Evolutionary conservation across 2,888 invertebrate species (phyloP).

Genomic region (Ormyrus pomaceus): DNA sequence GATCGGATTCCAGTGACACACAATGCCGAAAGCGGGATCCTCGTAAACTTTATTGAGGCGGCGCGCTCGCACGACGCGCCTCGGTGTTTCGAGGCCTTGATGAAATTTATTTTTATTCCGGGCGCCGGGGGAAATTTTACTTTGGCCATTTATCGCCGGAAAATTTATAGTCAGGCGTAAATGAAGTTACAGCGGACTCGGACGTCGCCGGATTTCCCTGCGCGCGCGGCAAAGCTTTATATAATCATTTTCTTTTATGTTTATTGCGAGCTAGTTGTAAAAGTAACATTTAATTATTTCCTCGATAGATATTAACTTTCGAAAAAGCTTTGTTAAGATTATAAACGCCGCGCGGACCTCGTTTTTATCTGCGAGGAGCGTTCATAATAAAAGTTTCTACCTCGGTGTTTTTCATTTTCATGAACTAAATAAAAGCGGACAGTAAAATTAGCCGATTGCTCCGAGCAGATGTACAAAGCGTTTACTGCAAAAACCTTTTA

Average conservation of each 20-base stretch:
- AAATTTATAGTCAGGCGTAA: constrained; percentile 47
- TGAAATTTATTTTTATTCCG: constrained; percentile 52
- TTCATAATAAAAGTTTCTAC: constrained; percentile 35
- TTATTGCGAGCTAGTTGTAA: constrained; percentile 39
- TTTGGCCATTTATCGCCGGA: constrained; percentile 44
- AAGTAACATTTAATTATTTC: constrained; percentile 41
- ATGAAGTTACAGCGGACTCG: constrained; percentile 34
- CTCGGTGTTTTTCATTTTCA: background rate
- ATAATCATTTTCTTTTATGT: constrained; percentile 43
- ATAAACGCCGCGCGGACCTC: background rate
- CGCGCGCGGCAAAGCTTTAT: constrained; percentile 19
- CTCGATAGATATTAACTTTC: constrained; percentile 17
- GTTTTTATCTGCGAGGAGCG: constrained; percentile 10
- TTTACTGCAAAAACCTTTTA: no score
- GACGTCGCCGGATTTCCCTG: constrained; percentile 34
- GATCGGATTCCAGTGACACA: constrained; percentile 35
- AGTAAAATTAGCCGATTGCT: background rate
- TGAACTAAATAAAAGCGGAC: constrained; percentile 19
- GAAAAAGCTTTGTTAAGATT: constrained; percentile 14
- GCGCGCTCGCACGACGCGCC: background rate
- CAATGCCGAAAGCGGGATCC: constrained; percentile 10
- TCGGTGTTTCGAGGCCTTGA: constrained; percentile 1
- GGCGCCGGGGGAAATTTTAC: constrained; percentile 46
- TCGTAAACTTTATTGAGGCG: constrained; percentile 48
- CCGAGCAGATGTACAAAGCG: no score